These are phyloP conservation scores for Teleogryllus oceanicus DNA, from an alignment of 2,888 invertebrate species.

Conservation along the genomic window DNA sequence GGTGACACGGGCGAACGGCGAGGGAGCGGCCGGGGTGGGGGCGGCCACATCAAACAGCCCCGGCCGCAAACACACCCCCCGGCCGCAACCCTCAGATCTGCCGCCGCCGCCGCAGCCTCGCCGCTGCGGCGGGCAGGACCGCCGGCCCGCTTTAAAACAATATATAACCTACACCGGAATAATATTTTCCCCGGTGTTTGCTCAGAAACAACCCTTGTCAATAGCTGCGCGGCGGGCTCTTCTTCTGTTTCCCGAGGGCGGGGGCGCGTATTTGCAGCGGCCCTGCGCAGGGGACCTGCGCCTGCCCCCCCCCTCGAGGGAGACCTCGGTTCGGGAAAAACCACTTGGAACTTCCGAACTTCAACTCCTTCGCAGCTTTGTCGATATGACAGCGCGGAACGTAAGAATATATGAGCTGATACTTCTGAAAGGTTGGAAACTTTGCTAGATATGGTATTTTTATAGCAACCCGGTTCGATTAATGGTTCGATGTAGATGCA, in stretches of 20 bases:
- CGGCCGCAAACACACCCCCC: constrained; percentile 1
- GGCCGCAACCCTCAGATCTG: not conserved
- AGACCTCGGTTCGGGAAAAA: too few species aligned
- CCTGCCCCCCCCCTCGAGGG: too few species aligned
- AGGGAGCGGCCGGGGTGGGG: not conserved
- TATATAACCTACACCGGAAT: constrained; percentile 18
- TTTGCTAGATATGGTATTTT: too few species aligned
- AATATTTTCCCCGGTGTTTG: constrained; percentile 7
- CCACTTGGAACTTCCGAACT: too few species aligned
- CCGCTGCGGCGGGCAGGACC: not conserved
- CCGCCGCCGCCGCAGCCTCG: not conserved
- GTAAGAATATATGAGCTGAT: too few species aligned
- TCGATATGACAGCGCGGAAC: too few species aligned
- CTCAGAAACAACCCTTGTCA: constrained; percentile 18
- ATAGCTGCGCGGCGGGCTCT: not conserved
- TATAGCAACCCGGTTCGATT: too few species aligned
- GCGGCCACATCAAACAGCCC: constrained; percentile 1
- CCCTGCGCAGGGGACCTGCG: too few species aligned
- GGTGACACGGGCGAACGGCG: not conserved
- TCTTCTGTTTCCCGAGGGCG: not conserved
- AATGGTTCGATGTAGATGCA: too few species aligned
- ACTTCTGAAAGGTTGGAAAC: too few species aligned
- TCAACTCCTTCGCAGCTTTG: too few species aligned
- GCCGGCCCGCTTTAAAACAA: not conserved
- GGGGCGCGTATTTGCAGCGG: not conserved